phyloP scores from a whole-genome alignment of 2,113 vertebrate species.

The Manacus vitellinus region DNA sequence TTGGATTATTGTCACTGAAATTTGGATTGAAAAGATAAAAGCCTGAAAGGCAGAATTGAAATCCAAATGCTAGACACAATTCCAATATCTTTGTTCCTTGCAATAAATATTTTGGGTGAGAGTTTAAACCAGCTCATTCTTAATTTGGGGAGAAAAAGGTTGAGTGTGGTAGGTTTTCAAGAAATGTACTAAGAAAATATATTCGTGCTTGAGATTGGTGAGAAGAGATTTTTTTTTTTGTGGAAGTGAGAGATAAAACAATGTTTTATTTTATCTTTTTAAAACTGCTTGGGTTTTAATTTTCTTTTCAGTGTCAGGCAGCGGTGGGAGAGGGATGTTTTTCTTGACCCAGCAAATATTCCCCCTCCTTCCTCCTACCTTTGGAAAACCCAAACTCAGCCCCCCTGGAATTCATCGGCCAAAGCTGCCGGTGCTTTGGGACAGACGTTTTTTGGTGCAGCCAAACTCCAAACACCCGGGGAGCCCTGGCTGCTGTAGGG shows the following conservation, averaged over 20 bases:
- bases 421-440: neutral
- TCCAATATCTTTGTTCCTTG: slow-evolving; percentile 40
- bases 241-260: neutral
- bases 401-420: rapidly evolving
- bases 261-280: neutral
- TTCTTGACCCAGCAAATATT: neutral
- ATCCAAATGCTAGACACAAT: slow-evolving; percentile 7
- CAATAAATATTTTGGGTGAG: slow-evolving; percentile 64
- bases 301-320: neutral
- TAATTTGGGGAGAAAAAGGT: neutral
- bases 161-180: neutral
- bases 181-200: slow-evolving; percentile 6
- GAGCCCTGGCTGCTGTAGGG: neutral
- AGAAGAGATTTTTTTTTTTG: neutral
- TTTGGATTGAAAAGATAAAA: slow-evolving; percentile 64
- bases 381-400: neutral
- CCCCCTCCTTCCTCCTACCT: neutral
- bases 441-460: neutral
- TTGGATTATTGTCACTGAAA: slow-evolving; percentile 63
- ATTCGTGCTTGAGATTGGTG: neutral
- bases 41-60: slow-evolving; percentile 51
- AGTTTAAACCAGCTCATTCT: slow-evolving; percentile 53
- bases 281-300: neutral
- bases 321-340: neutral
- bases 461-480: neutral